Evolutionary conservation across 2,888 invertebrate genomes (phyloP).

Genomic region (Drosophila pegasa): DNA sequence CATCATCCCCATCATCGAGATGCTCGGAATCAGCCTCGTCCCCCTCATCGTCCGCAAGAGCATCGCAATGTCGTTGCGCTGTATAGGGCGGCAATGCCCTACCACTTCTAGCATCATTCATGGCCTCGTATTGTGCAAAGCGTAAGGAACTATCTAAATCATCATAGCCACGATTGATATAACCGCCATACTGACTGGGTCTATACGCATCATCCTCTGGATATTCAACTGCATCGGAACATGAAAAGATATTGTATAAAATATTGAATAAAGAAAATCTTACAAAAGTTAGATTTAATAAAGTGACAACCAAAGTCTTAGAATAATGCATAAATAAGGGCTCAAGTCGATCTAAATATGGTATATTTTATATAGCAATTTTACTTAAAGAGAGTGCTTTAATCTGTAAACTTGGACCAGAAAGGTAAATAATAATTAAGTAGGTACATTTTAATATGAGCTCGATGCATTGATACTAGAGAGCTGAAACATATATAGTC

Average conservation of each 20-base stretch:
- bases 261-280: neutral
- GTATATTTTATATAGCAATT: too few relatives aligned
- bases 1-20: conserved; percentile 34
- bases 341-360: too few relatives aligned
- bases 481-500: too few relatives aligned
- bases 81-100: conserved; percentile 52
- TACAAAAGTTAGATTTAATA: neutral
- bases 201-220: conserved; percentile 65
- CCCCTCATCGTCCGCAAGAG: conserved; percentile 14
- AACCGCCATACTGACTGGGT: conserved; percentile 60
- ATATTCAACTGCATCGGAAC: conserved; percentile 66
- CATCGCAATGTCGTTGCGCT: neutral
- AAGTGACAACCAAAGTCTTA: too few relatives aligned
- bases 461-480: too few relatives aligned
- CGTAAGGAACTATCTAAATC: conserved; percentile 72
- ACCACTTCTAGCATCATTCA: conserved; percentile 50
- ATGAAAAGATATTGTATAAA: neutral
- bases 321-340: neutral
- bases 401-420: neutral
- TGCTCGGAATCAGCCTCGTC: conserved; percentile 21
- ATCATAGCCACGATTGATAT: conserved; percentile 75
- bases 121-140: conserved; percentile 72
- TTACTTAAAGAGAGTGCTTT: too few relatives aligned
- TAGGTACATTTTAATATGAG: too few relatives aligned
- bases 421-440: too few relatives aligned